Base-by-base conservation (phyloP, 2,113 vertebrate species). In the Mormyrus lacerda region DNA sequence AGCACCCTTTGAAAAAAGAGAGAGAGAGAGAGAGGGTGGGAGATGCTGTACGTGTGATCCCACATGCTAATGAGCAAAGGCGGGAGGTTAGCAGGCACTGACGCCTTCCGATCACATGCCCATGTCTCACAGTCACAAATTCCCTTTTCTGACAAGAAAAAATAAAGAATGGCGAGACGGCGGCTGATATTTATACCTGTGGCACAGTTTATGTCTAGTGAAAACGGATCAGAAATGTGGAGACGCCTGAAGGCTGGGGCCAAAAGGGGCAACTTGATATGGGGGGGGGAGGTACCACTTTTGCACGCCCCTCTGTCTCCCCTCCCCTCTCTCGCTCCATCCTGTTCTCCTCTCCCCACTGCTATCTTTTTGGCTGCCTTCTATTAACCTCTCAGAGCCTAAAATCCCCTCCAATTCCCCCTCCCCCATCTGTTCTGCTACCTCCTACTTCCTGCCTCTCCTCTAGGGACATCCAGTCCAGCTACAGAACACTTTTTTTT, bases 321-420 rank as follows among this genome's bases (percentile, higher is more conserved):
- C 84, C 91, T 47, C 87, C 39, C 42, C 21, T 35, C 53, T 17
- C 89, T 85, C 91, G 2, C 1, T 58, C 11, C 24, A 9, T 39
- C 53, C 87, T 27, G 21, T 31, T 45, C 51, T 84, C 53, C 51
- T 24, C 24, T 9, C 69, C 88, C 91, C 53, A 44, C 85, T 92
- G 89, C 89, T 92, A 92, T 47, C 39, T 88, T 27, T 73, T 61
- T 53, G 31, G 27, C 39, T 89, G 50, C 42, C 50, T 48, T 50
- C 31, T n/a, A 19, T 83, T 83, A 89, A 87, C 87, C 87, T 53
- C 87, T 44, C 15, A 45, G 5, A 39, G n/a, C 45, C 45, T 85
- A 24, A 47, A 24, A 27, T 35, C 85, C 85, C 11, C 31, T 55
- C 50, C 47, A n/a, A 47, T 27, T 31, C 44, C 73, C 45, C 65